phyloP scores from a whole-genome alignment of 2,797 vertebrate species.

The Peromyscus attwateri region DNA sequence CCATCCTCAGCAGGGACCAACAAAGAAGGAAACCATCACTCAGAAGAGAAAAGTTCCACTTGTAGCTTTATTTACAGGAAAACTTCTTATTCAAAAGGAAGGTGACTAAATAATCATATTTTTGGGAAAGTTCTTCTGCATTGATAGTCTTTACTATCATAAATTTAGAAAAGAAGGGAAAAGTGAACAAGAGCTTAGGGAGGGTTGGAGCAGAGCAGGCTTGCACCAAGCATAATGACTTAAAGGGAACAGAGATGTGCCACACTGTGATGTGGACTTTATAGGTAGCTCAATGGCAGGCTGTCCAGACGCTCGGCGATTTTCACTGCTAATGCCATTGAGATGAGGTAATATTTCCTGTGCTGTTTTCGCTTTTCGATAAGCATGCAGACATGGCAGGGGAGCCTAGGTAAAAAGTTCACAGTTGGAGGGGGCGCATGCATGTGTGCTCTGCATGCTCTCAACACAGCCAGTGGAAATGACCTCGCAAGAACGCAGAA shows the following conservation, averaged over 20 bases:
- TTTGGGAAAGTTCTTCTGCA: not conserved
- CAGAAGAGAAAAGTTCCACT: not conserved
- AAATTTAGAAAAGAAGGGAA: conserved; percentile 21
- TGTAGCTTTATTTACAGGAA: not conserved
- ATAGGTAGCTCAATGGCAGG: conserved; percentile 41
- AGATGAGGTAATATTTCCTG: conserved; percentile 77
- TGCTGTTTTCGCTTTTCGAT: conserved; percentile 58
- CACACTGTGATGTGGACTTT: conserved; percentile 72
- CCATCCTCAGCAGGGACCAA: not conserved
- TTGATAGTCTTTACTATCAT: conserved; percentile 2
- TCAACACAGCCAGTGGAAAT: conserved; percentile 64
- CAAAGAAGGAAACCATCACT: not conserved
- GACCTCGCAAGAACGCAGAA: not conserved
- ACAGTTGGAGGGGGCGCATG: not conserved
- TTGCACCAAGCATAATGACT: conserved; percentile 75
- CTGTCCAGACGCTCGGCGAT: conserved; percentile 20
- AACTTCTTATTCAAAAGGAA: conserved; percentile 9
- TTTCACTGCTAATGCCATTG: conserved; percentile 64
- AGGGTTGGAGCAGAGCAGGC: not conserved
- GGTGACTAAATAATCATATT: not conserved
- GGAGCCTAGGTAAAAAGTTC: conserved; percentile 79
- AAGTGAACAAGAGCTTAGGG: not conserved
- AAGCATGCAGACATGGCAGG: conserved; percentile 45
- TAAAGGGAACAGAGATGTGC: conserved; percentile 84
- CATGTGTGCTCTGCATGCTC: conserved; percentile 33